phyloP scores from a whole-genome alignment of 2,888 invertebrate species.

The Deilephila porcellus region DNA sequence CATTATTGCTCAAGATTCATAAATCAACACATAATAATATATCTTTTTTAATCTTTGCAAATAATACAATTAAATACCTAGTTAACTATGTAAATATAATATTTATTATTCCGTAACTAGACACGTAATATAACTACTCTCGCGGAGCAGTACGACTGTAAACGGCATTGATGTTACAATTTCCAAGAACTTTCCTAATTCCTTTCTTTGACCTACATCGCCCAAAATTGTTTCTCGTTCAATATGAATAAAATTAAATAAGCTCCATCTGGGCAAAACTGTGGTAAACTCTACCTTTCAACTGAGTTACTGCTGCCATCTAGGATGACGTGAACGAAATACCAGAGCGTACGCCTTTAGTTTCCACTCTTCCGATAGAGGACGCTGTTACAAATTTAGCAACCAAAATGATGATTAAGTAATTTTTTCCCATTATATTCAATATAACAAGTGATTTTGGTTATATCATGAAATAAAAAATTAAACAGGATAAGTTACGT shows the following conservation, averaged over 20 bases:
- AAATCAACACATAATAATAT: too few species aligned
- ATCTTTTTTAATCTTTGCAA: too few species aligned
- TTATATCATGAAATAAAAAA: neutral
- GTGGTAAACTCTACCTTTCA: neutral
- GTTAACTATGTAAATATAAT: neutral
- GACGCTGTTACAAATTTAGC: constrained; percentile 27
- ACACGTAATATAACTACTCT: neutral
- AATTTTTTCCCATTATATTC: neutral
- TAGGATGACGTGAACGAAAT: neutral
- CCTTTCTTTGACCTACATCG: constrained; percentile 6
- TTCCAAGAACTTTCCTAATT: constrained; percentile 5
- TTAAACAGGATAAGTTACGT: neutral
- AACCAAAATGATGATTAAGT: neutral
- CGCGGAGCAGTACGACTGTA: neutral
- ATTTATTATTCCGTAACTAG: neutral
- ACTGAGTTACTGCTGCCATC: neutral
- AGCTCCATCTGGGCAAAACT: neutral
- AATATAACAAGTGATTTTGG: neutral
- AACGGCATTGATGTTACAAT: constrained; percentile 5
- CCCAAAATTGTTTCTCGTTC: constrained; percentile 19
- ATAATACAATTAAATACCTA: too few species aligned
- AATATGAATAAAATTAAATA: neutral
- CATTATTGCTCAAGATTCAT: too few species aligned
- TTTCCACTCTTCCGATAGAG: constrained; percentile 31
- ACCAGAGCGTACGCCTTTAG: neutral